Evolutionary conservation across 2,797 vertebrate genomes (phyloP).

Genomic region (Cygnus olor): DNA sequence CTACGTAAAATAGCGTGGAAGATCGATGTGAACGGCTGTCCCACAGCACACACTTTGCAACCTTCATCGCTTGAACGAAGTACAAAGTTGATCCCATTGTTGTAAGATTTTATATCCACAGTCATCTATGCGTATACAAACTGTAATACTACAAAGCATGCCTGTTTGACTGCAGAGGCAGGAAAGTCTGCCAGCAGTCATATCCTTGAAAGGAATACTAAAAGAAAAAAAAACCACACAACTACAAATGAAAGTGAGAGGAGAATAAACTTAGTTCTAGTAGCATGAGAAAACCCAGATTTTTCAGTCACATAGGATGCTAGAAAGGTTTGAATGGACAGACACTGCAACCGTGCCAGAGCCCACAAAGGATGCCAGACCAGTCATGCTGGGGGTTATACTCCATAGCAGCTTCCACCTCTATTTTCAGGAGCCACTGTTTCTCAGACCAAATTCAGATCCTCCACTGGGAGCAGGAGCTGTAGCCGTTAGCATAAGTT

Average conservation of each 20-base stretch:
- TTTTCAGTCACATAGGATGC: not conserved
- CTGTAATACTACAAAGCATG: not conserved
- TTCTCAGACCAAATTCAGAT: not conserved
- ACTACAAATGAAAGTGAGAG: not conserved
- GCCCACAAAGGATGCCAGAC: not conserved
- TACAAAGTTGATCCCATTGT: not conserved
- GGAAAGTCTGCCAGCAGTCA: not conserved
- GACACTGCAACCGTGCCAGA: not conserved
- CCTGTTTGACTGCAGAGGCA: not conserved
- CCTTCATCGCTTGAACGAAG: not conserved
- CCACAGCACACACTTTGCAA: not conserved
- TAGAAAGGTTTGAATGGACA: not conserved
- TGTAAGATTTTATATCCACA: not conserved
- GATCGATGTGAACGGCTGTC: not conserved
- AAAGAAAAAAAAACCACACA: not conserved
- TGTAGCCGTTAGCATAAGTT: fast-evolving
- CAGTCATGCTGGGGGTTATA: not conserved
- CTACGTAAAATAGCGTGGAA: not conserved
- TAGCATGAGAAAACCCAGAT: not conserved
- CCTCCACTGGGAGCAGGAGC: not conserved
- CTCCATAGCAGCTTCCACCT: not conserved
- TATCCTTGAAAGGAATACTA: not conserved
- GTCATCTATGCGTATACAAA: not conserved
- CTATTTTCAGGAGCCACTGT: not conserved
- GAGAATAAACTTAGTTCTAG: not conserved